Percentiles rank a stretch among this genome's conserved stretches.
Conservation (phyloP, 1,140 invertebrate genomes). For the Drosophila parvula region DNA sequence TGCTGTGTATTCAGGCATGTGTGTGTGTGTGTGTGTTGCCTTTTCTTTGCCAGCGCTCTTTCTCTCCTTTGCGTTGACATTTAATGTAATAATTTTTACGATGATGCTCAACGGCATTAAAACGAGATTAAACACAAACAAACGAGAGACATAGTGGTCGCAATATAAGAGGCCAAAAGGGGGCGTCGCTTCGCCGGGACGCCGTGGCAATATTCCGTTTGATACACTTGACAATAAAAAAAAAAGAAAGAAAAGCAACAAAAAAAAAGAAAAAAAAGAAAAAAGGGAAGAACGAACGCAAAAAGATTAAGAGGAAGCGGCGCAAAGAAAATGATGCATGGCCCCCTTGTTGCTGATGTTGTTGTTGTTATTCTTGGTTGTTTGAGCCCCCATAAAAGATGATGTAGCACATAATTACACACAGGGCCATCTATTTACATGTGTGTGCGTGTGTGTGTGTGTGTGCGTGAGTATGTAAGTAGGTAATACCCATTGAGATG, state of each 20-base stretch:
- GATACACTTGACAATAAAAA: conserved; percentile 76
- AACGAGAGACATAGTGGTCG: conserved; percentile 57
- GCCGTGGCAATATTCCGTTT: conserved; percentile 59
- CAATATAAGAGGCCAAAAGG: conserved; percentile 17
- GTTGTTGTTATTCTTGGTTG: conserved; percentile 2
- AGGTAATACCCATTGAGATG: conserved; percentile 56
- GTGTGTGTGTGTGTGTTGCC: conserved; percentile 24
- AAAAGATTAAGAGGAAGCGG: conserved; percentile 47
- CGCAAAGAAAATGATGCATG: conserved; percentile 53
- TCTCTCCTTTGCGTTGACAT: conserved; percentile 70
- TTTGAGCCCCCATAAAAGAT: conserved; percentile 68
- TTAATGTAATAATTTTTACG: conserved; percentile 82
- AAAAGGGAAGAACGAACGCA: conserved; percentile 1
- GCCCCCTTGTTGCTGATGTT: conserved; percentile 30
- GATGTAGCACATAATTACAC: conserved; percentile 79
- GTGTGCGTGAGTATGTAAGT: conserved; percentile 24
- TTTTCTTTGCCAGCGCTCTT: conserved; percentile 17
- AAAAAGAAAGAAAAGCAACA: background rate
- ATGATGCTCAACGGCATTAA: conserved; percentile 81
- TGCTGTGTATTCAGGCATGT: conserved; percentile 15
- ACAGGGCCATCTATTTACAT: conserved; percentile 26
- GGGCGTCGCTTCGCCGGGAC: background rate
- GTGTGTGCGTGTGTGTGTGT: conserved; percentile 7
- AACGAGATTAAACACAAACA: conserved; percentile 81
- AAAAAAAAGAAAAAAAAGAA: background rate